A percentile compares a stretch with the other conserved stretches of the same genome.
Conservation (phyloP, 2,113 vertebrate species). For the mouse (Mus musculus) region GRCm39 chr4:138737501-138738000, state of each 20-base stretch:
- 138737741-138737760: not conserved
- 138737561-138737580: not conserved
- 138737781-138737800: constrained; percentile 93
- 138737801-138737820: constrained; percentile 93
- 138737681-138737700: not conserved
- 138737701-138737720: accelerated
- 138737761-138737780: constrained; percentile 85
- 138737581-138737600: not conserved
- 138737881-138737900: constrained; percentile 90
- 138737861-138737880: constrained; percentile 95
- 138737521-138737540: no score
- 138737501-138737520: not conserved
- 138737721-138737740: not conserved
- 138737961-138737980: not conserved
- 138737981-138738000: no score
- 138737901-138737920: constrained; percentile 92
- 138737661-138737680: accelerated
- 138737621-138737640: not conserved
- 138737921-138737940: not conserved
- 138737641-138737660: not conserved
- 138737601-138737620: not conserved
- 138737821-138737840: constrained; percentile 90
- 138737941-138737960: not conserved
- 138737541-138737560: no score
- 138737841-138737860: constrained; percentile 89